A percentile compares a stretch with the other conserved stretches of the same genome.
These are phyloP conservation scores for Girardinichthys multiradiatus DNA, from an alignment of 2,113 vertebrate species.

Conservation along the genomic window DNA sequence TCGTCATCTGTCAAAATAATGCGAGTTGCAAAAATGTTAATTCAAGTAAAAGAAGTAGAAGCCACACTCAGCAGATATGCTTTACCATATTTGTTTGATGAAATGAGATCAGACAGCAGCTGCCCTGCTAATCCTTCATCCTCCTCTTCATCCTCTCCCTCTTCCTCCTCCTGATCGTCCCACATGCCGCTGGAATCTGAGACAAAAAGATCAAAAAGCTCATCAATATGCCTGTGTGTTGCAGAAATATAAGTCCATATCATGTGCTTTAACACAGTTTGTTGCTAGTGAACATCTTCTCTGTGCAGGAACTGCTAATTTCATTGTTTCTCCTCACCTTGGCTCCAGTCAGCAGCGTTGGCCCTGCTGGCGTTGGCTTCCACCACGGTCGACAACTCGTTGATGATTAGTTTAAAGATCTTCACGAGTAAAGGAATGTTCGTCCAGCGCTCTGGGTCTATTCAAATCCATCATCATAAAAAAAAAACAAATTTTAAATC, in stretches of 20 bases:
- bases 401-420: slow-evolving; percentile 96
- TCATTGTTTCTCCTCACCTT: slow-evolving; percentile 76
- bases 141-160: slow-evolving; percentile 84
- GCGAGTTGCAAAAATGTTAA: not conserved
- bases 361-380: slow-evolving; percentile 91
- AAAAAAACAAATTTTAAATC: not conserved
- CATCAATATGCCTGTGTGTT: not conserved
- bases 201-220: slow-evolving; percentile 41
- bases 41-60: not conserved
- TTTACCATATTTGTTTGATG: slow-evolving; percentile 95
- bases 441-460: slow-evolving; percentile 98
- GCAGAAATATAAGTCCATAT: not conserved
- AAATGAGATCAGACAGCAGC: slow-evolving; percentile 94
- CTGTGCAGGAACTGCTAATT: not conserved
- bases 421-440: slow-evolving; percentile 97
- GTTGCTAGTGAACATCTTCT: too few relatives aligned
- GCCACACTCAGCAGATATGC: not conserved
- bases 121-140: slow-evolving; percentile 93
- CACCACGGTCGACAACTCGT: slow-evolving; percentile 93
- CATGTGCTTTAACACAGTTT: too few relatives aligned
- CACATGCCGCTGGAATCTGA: slow-evolving; percentile 94
- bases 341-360: slow-evolving; percentile 89
- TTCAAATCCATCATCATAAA: not conserved
- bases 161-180: slow-evolving; percentile 91
- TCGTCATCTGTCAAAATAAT: slow-evolving; percentile 86